These are phyloP conservation scores for Rhopalosiphum maidis DNA, from an alignment of 1,140 invertebrate genomes.

Conservation along the genomic window DNA sequence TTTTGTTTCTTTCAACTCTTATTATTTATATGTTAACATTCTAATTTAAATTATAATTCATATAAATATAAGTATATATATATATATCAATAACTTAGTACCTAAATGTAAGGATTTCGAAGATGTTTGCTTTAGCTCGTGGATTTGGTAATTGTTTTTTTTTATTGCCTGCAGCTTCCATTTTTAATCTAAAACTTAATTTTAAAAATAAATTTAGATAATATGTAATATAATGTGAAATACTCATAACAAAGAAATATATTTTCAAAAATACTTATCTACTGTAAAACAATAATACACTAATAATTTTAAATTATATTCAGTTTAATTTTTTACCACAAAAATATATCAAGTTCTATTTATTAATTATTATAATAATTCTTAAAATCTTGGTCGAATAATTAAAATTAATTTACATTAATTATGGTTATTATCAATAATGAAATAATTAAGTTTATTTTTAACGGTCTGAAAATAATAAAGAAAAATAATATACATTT, in stretches of 20 bases:
- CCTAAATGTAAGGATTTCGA: conserved; percentile 68
- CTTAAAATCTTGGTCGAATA: neutral
- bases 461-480: neutral
- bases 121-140: conserved; percentile 66
- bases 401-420: neutral
- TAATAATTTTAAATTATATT: too few relatives aligned
- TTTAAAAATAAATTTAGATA: neutral
- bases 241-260: neutral
- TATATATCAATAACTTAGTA: conserved; percentile 60
- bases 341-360: neutral
- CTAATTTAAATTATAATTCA: neutral
- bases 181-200: neutral
- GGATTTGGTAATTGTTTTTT: conserved; percentile 65
- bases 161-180: neutral
- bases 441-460: neutral
- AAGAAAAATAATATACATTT: neutral
- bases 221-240: neutral
- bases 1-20: neutral
- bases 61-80: too few relatives aligned
- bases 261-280: neutral
- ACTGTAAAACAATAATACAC: neutral
- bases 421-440: too few relatives aligned
- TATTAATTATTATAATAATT: neutral
- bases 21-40: neutral
- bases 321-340: neutral